Base-by-base conservation (phyloP, 2,888 invertebrate species). In the Diadromus collaris region DNA sequence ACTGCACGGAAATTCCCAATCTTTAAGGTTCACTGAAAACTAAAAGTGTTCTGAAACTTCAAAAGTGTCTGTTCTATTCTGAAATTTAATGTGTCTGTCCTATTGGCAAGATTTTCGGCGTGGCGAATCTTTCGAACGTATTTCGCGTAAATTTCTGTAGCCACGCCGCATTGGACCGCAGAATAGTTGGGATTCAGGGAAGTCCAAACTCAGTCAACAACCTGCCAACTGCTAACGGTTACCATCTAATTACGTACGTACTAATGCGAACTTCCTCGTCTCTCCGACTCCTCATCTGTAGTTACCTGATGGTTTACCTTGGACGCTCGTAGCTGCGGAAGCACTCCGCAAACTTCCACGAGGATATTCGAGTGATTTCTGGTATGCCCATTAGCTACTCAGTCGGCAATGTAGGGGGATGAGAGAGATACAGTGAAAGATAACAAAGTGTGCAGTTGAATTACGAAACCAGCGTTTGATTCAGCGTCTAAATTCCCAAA, bases 201-300 rank as follows among this genome's bases (percentile, higher is more conserved):
- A 60, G 58, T 69, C 44, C 44, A 21, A 32, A 13, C 80, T 82
- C 16, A 83, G 84, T 75, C 58, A 78, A 81, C 86, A 82, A 84
- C 82, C 78, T 81, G 78, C 73, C 83, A 85, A 83, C 83, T 83
- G 83, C 77, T 82, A 83, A 86, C 83, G 73, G 81, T 86, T 86
- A 83, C 84, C 85, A 85, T 83, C 82, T 86, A 85, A 86, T 86
- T 86, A 86, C 77, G 76, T 81, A 54, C 34, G 71, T 58, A 79
- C 69, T 81, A 83, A 84, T 83, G 81, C 82, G 63, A 80, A 76
- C 63, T 79, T 71, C 60, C 67, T 64, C 60, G 44, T 60, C 19
- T 21, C 29, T 24, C 44, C 21, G 13, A 60, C 38, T 63, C 70
- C 68, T 54, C 81, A 83, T 81, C 76, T 77, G 44, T 58, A 70